phyloP scores from a whole-genome alignment of 2,113 vertebrate genomes.

The Harpagus bidentatus region DNA sequence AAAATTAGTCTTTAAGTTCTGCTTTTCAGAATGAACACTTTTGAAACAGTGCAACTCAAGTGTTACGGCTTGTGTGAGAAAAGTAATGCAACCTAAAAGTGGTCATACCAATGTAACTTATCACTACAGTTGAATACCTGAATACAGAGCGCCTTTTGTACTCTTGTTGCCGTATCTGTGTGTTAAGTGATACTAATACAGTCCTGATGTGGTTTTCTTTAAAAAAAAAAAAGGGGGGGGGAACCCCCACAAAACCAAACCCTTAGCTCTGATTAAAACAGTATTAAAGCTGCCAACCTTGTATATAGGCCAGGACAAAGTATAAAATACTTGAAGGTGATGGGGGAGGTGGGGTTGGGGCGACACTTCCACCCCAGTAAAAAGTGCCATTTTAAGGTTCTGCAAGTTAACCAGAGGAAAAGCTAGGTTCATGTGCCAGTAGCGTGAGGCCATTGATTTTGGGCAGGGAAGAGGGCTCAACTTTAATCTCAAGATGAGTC shows the following conservation, averaged over 20 bases:
- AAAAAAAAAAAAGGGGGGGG: not conserved
- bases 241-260: not conserved
- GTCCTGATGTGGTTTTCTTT: not conserved
- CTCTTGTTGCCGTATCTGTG: not conserved
- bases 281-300: not conserved
- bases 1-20: not conserved
- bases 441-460: not conserved
- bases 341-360: not conserved
- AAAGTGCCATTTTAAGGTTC: not conserved
- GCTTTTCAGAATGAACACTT: not conserved
- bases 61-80: not conserved
- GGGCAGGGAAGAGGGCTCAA: not conserved
- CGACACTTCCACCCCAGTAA: not conserved
- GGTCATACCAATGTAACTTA: not conserved
- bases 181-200: not conserved
- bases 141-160: not conserved
- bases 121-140: not conserved
- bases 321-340: not conserved
- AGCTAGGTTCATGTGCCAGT: not conserved
- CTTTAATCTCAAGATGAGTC: not conserved
- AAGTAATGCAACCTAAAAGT: not conserved
- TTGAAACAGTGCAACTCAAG: not conserved
- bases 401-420: not conserved
- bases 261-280: not conserved
- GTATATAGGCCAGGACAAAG: accelerated